A percentile compares a stretch with the other conserved stretches of the same genome.
Evolutionary conservation across 2,113 vertebrate genomes (phyloP).

Genomic region (Protobothrops mucrosquamatus): DNA sequence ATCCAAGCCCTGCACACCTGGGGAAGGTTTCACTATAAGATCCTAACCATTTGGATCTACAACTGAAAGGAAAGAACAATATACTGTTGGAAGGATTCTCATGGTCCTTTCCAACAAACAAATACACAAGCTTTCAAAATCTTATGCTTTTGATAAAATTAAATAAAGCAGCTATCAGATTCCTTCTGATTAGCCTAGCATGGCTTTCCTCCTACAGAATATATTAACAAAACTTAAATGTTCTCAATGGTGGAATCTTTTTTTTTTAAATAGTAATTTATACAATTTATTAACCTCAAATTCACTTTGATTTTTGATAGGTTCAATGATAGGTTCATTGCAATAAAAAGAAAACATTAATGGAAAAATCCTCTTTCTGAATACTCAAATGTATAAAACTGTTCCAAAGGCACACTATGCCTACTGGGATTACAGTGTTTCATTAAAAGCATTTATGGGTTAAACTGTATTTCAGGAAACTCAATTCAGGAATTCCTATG

Average conservation of each 20-base stretch:
- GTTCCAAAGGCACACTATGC: slow-evolving; percentile 33
- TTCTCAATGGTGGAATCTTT: neutral
- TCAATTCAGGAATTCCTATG: slow-evolving; percentile 39
- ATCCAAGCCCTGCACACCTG: neutral
- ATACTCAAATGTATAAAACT: neutral
- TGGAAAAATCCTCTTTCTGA: neutral
- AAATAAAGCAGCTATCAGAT: neutral
- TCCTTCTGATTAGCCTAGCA: neutral
- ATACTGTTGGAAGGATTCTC: neutral
- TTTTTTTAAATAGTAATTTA: neutral
- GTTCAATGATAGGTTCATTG: neutral
- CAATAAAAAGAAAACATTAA: slow-evolving; percentile 7
- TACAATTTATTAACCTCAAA: slow-evolving; percentile 4
- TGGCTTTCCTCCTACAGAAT: neutral
- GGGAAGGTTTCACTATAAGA: neutral
- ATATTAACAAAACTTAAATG: neutral
- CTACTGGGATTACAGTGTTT: slow-evolving; percentile 30
- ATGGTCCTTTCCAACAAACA: neutral
- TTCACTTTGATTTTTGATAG: neutral
- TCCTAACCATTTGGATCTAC: neutral
- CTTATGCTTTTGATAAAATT: neutral
- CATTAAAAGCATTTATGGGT: slow-evolving; percentile 55
- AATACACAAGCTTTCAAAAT: neutral
- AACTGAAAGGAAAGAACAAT: neutral
- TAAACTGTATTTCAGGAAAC: slow-evolving; percentile 51